A percentile compares a stretch with the other conserved stretches of the same genome.
These are phyloP conservation scores for Drosophila monieri DNA, from an alignment of 2,888 invertebrate genomes.

Conservation along the genomic window DNA sequence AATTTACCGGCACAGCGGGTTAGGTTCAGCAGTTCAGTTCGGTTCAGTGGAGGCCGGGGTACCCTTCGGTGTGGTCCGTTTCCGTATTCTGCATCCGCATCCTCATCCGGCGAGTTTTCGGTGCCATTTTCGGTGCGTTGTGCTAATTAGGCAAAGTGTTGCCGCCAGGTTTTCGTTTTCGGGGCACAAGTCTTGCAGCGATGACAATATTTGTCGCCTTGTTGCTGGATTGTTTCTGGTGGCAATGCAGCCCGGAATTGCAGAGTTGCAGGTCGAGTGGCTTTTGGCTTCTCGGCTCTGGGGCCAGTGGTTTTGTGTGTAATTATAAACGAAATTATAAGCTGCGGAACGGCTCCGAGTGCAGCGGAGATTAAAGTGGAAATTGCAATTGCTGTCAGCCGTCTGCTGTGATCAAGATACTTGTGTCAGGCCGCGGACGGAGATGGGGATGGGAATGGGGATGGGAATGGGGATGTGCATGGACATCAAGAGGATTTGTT, in stretches of 20 bases:
- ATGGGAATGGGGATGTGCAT: slow-evolving; percentile 35
- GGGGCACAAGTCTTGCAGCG: slow-evolving; percentile 48
- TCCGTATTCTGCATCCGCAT: slow-evolving; percentile 11
- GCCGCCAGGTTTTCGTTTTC: slow-evolving; percentile 57
- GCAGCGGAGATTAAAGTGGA: slow-evolving; percentile 77
- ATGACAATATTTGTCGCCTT: slow-evolving; percentile 26
- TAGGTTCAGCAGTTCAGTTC: slow-evolving; percentile 27
- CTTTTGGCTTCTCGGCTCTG: slow-evolving; percentile 9
- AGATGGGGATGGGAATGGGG: no score
- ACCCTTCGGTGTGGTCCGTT: slow-evolving; percentile 14
- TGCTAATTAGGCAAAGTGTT: slow-evolving; percentile 73
- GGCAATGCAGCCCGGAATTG: slow-evolving; percentile 35
- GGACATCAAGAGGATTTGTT: slow-evolving; percentile 49
- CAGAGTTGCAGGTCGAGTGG: slow-evolving; percentile 4
- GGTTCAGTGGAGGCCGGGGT: neutral
- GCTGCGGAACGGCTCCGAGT: slow-evolving; percentile 56
- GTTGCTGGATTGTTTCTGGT: slow-evolving; percentile 19
- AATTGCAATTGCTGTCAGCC: slow-evolving; percentile 66
- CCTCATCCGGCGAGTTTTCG: slow-evolving; percentile 19
- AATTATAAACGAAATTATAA: slow-evolving; percentile 78
- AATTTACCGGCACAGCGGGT: slow-evolving; percentile 22
- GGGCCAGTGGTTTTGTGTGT: slow-evolving; percentile 43
- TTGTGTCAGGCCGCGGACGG: slow-evolving; percentile 7
- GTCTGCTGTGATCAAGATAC: slow-evolving; percentile 23
- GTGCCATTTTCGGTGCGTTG: slow-evolving; percentile 28